Base-by-base conservation (phyloP, 2,888 invertebrate genomes). In the Protophormia terraenovae region DNA sequence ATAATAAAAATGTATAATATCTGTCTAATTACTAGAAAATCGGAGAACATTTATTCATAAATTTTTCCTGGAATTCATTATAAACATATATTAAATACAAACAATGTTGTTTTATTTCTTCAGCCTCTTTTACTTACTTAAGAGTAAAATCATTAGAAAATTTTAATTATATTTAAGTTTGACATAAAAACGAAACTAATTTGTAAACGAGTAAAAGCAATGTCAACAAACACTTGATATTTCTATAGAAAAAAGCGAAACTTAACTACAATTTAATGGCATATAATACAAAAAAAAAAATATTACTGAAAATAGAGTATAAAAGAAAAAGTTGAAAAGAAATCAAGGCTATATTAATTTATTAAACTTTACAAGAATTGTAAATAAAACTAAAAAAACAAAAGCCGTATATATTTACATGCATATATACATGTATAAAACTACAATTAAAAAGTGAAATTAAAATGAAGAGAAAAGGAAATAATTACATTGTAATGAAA, bases 81-180 rank as follows among this genome's bases (percentile, higher is more conserved):
- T 38, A 35, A 10, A 19, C 3, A 16, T n/a, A 12, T 16, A 19
- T 47, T 27, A 53, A 5, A 24, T 38, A 53, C 24, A 47, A 7
- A 2, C 12, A 38, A 1, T 12, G 16, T 45, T 77, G 24, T 45
- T 32, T 0, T 14, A 19, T 19, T 53, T 66, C n/a, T 19, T 10
- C 32, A 35, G 7, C 7, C 12, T 27, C 6, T 45, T 19, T 35
- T 32, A 16, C 2, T 32, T 6, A 38, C 4, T 19, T n/a, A 78
- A 73, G 27, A 29, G 41, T 47, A 66, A 80, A 66, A 45, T 14
- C 67, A 60, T 81, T 75, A 60, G 50, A 50, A 58, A 60, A 45
- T 84, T 81, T 77, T 77, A 84, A 84, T 84, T 84, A 77, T 55
- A 81, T 80, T 67, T 67, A 72, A 81, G 72, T 60, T 77, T 12